Base-by-base conservation (phyloP, 2,888 invertebrate species). In the Drosophila pseudotalamancana region DNA sequence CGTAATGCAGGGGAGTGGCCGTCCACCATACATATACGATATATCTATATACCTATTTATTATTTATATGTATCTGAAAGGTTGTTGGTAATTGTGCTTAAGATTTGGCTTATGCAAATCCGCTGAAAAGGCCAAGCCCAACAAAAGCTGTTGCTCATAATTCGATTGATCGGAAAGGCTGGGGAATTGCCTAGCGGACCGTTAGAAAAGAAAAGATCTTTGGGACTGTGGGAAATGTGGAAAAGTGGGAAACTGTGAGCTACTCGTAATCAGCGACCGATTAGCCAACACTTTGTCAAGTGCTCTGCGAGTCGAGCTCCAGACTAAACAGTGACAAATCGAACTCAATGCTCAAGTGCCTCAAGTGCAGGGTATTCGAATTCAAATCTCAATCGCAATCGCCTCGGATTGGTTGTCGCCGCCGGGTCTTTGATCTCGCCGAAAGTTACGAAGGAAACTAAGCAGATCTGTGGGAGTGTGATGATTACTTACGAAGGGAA, bases 291-390 rank as follows among this genome's bases (percentile, higher is more conserved):
- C 48, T 12, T 42, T 35, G 35, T 31, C 27, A 27, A 42, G 40
- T 37, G 12, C 48, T 51, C 46, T 18, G 6, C 14, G 23, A 6
- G 29, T 19, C 32, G 23, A 12, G 5, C 14, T 29, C 59, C 37
- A 74, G 77, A 65, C 80, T 67, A 66, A 80, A 77, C 63, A 79
- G 68, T 77, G 83, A 75, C 77, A 80, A 69, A 69, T 68, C 55
- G 11, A 50, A 60, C 31, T 19, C 25, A 46, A 57, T 14, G 49
- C 49, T 72, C 62, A 79, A 80, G 83, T 80, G 72, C 32, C 19
- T 57, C 42, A 55, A 59, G 54, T 49, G 64, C 35, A 25, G 35
- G 18, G 35, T 9, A 59, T 37, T 42, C 21, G 35, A 31, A 31
- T 48, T 11, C 12, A n/a, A 45, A 50, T 18, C 8, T 21, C 29